A percentile compares a stretch with the other conserved stretches of the same genome.
Evolutionary conservation across 2,797 vertebrate genomes (phyloP).

Genomic region (Hybognathus amarus): DNA sequence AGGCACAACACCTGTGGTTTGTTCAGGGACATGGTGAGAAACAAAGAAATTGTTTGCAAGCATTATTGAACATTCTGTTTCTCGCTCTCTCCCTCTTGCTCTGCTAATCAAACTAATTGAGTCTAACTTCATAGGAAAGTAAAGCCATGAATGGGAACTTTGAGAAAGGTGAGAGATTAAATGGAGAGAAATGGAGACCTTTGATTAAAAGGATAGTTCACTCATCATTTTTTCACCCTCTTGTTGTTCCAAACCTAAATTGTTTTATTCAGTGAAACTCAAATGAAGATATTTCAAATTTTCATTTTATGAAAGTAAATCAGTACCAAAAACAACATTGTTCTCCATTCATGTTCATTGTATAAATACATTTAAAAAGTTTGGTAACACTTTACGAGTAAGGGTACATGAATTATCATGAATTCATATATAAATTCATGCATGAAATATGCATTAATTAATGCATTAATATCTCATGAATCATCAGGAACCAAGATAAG

Average conservation of each 20-base stretch:
- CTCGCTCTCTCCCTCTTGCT: background rate
- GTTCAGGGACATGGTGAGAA: constrained; percentile 20
- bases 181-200: background rate
- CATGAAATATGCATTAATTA: too few species aligned
- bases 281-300: background rate
- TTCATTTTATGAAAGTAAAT: background rate
- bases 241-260: background rate
- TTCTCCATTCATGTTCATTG: too few species aligned
- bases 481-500: too few species aligned
- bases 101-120: background rate
- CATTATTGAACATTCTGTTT: constrained; percentile 16
- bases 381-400: too few species aligned
- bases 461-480: too few species aligned
- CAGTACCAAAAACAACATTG: too few species aligned
- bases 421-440: too few species aligned
- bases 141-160: background rate
- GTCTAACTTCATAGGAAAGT: background rate
- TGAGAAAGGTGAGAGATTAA: background rate
- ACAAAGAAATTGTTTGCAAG: constrained; percentile 38
- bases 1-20: constrained; percentile 35
- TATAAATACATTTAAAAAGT: too few species aligned
- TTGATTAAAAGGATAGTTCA: background rate
- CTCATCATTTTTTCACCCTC: too few species aligned
- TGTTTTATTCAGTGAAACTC: background rate
- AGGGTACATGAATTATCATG: too few species aligned